Percentiles rank a stretch among this genome's conserved stretches.
Conservation (phyloP, 2,888 invertebrate genomes). For the Campopleginae sp. region DNA sequence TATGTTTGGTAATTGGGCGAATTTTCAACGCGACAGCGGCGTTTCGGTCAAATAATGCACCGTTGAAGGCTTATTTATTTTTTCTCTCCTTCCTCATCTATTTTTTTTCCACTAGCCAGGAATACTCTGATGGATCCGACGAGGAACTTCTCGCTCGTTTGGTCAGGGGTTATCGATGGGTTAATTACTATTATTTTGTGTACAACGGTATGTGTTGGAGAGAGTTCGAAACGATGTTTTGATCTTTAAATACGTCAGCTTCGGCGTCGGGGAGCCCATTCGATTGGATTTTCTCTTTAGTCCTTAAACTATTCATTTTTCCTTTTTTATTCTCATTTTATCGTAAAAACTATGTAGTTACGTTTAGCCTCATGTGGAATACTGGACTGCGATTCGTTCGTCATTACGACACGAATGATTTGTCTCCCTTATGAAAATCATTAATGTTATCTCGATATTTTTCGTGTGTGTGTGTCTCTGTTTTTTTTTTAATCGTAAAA, state of each 20-base stretch:
- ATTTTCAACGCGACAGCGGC: constrained; percentile 63
- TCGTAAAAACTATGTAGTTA: constrained; percentile 5
- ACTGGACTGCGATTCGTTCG: constrained; percentile 8
- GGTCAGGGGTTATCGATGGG: constrained; percentile 43
- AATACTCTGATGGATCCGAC: constrained; percentile 9
- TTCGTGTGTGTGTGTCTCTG: not conserved
- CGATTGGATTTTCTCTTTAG: not conserved
- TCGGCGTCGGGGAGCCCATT: constrained; percentile 29
- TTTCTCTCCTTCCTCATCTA: constrained; percentile 8
- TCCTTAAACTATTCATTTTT: not conserved
- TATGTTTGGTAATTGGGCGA: constrained; percentile 59
- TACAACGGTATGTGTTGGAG: constrained; percentile 20
- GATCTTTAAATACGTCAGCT: constrained; percentile 25
- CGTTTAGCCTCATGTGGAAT: not conserved
- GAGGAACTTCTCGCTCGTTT: constrained; percentile 42
- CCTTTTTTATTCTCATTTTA: not conserved
- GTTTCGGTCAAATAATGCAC: constrained; percentile 50
- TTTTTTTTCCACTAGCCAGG: constrained; percentile 25
- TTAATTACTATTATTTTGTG: constrained; percentile 7
- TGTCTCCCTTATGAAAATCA: not conserved
- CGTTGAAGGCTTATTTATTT: constrained; percentile 44
- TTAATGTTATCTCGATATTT: not conserved
- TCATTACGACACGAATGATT: not conserved
- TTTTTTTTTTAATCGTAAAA: not conserved
- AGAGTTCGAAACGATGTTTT: constrained; percentile 28